Evolutionary conservation across 2,888 invertebrate genomes (phyloP).

Genomic region (Acanthosepion esculentum): DNA sequence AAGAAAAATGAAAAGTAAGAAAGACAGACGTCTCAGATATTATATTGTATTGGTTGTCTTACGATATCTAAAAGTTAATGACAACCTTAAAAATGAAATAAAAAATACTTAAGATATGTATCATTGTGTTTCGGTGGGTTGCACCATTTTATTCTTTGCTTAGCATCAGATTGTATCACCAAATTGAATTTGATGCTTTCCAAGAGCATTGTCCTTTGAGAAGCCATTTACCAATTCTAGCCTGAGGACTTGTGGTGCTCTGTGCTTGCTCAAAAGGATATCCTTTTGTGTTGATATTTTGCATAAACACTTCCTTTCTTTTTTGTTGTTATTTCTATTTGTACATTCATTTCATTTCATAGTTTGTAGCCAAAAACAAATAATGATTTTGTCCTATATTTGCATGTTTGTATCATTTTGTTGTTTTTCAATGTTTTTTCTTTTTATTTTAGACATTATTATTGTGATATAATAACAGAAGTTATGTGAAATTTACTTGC

Average conservation of each 20-base stretch:
- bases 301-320: background rate
- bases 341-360: background rate
- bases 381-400: background rate
- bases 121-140: background rate
- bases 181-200: slow-evolving; percentile 21
- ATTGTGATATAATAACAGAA: background rate
- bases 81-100: too few relatives aligned
- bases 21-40: too few relatives aligned
- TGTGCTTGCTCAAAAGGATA: background rate
- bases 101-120: too few relatives aligned
- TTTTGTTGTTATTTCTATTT: background rate
- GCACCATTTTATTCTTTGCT: slow-evolving; percentile 17
- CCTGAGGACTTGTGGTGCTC: background rate
- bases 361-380: background rate
- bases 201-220: background rate
- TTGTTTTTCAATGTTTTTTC: background rate
- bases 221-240: slow-evolving; percentile 33
- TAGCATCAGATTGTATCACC: background rate
- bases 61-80: too few relatives aligned
- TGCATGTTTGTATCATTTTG: background rate
- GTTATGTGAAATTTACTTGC: background rate
- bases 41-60: too few relatives aligned
- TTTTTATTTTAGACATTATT: background rate
- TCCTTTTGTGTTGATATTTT: background rate
- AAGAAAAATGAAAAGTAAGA: too few relatives aligned